Percentiles rank a stretch among this genome's conserved stretches.
Evolutionary conservation across 2,113 vertebrate genomes (phyloP).

Genomic region (Tamias sibiricus): DNA sequence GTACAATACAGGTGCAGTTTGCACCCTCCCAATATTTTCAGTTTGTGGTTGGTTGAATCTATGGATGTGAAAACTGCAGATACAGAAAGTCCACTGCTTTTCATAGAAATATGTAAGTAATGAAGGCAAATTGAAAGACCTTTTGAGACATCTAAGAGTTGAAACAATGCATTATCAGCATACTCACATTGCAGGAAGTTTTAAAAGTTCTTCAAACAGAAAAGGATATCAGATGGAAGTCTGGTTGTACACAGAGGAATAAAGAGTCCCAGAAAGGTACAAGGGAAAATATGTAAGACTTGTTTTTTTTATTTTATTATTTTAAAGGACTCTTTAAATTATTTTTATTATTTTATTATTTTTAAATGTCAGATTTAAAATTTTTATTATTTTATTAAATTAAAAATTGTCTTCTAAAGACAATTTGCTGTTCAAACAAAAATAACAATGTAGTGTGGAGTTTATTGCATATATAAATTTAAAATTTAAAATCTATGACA

Average conservation of each 20-base stretch:
- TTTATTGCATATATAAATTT: conserved; percentile 3
- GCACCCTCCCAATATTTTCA: background rate
- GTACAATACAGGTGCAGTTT: background rate
- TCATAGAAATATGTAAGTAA: background rate
- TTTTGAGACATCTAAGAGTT: background rate
- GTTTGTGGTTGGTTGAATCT: background rate
- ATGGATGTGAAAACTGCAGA: background rate
- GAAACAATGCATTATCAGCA: background rate
- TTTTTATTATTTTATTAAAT: too few relatives aligned
- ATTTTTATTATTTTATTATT: background rate
- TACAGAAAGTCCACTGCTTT: background rate
- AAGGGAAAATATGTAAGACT: background rate
- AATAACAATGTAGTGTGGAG: background rate
- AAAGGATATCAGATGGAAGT: background rate
- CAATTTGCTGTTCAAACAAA: background rate
- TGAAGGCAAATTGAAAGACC: background rate
- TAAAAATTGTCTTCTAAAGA: background rate
- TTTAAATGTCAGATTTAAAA: too few relatives aligned
- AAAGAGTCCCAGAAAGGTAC: background rate
- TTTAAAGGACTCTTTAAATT: background rate
- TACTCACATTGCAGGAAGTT: background rate
- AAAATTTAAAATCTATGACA: background rate
- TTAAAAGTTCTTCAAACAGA: background rate
- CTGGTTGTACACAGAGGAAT: background rate
- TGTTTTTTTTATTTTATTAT: background rate